A percentile compares a stretch with the other conserved stretches of the same genome.
These are phyloP conservation scores for Amphiura filiformis DNA, from an alignment of 35 echinoderm and acorn worm species.

Conservation along the genomic window DNA sequence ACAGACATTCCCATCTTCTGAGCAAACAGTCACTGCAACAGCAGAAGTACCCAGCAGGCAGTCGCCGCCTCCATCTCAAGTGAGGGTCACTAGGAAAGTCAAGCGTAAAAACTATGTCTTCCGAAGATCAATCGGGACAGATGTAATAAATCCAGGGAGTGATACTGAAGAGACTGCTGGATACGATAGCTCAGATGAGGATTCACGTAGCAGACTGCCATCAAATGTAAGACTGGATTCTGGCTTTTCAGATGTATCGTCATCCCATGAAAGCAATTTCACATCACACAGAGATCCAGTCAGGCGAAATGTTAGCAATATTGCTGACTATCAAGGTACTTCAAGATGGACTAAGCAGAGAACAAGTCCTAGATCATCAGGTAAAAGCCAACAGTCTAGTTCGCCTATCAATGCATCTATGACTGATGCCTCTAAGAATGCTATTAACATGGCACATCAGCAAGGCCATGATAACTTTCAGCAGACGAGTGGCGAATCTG, in stretches of 20 bases:
- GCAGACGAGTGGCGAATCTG: slow-evolving; percentile 35
- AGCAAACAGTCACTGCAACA: background rate
- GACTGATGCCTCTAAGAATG: slow-evolving; percentile 1
- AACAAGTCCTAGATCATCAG: background rate
- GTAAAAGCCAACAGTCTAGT: background rate
- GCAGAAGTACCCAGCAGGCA: background rate
- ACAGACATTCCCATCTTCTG: slow-evolving; percentile 15
- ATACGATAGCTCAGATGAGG: slow-evolving; percentile 50
- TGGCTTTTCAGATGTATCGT: slow-evolving; percentile 59
- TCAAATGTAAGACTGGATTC: slow-evolving; percentile 42
- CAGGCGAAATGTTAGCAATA: background rate
- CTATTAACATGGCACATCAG: background rate
- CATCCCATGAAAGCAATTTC: slow-evolving; percentile 28
- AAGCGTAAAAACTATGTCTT: slow-evolving; percentile 33
- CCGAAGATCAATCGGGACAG: slow-evolving; percentile 26
- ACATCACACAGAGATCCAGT: background rate
- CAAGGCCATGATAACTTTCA: background rate
- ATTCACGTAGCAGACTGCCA: slow-evolving; percentile 14
- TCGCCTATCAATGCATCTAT: background rate
- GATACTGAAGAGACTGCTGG: slow-evolving; percentile 46
- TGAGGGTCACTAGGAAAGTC: slow-evolving; percentile 31
- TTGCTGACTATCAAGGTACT: background rate
- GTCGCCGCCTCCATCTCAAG: slow-evolving; percentile 19
- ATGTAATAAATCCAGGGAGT: slow-evolving; percentile 15
- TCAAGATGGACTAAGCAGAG: background rate